Percentiles rank a stretch among this genome's conserved stretches.
Evolutionary conservation across 2,113 vertebrate species (phyloP).

Genomic region (Promerops cafer): DNA sequence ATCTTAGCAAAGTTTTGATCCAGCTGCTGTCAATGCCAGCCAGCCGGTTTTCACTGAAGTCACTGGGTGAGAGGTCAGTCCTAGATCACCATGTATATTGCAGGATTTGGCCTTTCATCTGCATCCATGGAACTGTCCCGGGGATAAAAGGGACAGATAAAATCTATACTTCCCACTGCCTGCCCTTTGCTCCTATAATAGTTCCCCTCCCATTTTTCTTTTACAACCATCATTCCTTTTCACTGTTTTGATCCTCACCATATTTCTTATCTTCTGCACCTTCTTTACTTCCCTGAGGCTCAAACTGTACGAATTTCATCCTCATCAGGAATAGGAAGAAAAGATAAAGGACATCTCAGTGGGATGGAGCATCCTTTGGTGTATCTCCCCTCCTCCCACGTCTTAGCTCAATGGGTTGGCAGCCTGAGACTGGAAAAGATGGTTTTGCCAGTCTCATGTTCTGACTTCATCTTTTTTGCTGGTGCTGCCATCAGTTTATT

Average conservation of each 20-base stretch:
- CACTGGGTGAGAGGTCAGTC: neutral
- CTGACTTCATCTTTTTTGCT: neutral
- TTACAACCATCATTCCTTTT: neutral
- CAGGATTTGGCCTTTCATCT: neutral
- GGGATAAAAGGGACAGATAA: neutral
- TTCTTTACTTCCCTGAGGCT: neutral
- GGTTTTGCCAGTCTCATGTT: neutral
- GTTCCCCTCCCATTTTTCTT: neutral
- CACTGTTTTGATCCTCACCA: neutral
- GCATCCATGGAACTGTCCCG: neutral
- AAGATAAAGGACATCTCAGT: neutral
- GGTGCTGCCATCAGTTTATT: neutral
- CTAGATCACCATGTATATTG: neutral
- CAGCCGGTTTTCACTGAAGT: neutral
- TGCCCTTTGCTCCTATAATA: neutral
- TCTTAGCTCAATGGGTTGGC: neutral
- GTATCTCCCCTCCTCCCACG: neutral
- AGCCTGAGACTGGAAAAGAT: neutral
- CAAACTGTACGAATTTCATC: neutral
- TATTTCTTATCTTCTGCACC: neutral
- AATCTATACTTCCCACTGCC: neutral
- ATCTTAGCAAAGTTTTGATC: neutral
- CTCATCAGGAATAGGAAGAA: neutral
- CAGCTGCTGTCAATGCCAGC: fast-evolving
- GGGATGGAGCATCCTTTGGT: neutral